Evolutionary conservation across 2,888 invertebrate genomes (phyloP).

Genomic region (Mythimna ferrago): DNA sequence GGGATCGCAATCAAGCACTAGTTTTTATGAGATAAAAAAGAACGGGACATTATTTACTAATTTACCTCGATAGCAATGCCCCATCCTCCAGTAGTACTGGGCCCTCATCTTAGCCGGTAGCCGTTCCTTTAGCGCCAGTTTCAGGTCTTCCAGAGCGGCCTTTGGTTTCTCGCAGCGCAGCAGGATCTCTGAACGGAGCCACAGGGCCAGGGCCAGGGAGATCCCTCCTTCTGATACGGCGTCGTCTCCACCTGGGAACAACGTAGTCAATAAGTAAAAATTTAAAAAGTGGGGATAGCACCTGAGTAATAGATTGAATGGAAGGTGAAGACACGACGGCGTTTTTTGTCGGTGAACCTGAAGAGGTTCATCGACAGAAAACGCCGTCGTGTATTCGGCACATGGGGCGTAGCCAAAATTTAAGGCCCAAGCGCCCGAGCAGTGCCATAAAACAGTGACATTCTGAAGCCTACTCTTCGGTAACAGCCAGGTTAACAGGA

Average conservation of each 20-base stretch:
- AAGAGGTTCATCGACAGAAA: background rate
- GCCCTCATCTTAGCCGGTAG: slow-evolving; percentile 91
- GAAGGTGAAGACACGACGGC: too few species aligned
- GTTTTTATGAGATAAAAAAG: too few species aligned
- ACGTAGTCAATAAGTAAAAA: background rate
- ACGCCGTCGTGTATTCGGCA: background rate
- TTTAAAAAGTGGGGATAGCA: too few species aligned
- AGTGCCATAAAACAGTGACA: too few species aligned
- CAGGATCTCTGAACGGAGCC: slow-evolving; percentile 92
- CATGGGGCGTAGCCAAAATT: background rate
- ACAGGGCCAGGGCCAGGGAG: slow-evolving; percentile 92
- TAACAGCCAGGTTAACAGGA: too few species aligned
- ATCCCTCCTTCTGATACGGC: slow-evolving; percentile 91
- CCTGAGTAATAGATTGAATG: background rate
- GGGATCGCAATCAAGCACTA: too few species aligned
- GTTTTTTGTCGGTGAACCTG: too few species aligned
- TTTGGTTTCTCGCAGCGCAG: slow-evolving; percentile 90
- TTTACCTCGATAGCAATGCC: slow-evolving; percentile 91
- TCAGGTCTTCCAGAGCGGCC: slow-evolving; percentile 92
- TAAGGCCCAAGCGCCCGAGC: too few species aligned
- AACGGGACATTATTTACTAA: too few species aligned
- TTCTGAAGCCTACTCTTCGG: too few species aligned
- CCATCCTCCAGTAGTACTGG: slow-evolving; percentile 93
- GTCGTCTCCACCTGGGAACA: slow-evolving; percentile 81
- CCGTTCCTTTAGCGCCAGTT: slow-evolving; percentile 91